Conservation (phyloP, 2,797 vertebrate species). For the Thaleichthys pacificus region DNA sequence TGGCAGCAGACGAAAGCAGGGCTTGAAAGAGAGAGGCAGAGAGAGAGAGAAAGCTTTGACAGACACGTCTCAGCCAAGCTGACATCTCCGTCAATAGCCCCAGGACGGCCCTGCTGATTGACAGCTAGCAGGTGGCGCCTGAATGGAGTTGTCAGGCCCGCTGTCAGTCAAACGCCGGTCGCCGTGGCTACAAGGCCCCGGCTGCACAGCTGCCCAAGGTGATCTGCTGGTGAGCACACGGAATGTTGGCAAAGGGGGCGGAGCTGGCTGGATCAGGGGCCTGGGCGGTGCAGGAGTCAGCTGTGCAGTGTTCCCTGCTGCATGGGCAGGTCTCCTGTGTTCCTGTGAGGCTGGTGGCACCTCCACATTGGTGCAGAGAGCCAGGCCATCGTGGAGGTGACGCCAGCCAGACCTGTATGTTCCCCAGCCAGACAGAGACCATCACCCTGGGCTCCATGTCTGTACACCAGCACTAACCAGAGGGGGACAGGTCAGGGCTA, state of each 20-base stretch:
- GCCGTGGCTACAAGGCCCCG: constrained; percentile 71
- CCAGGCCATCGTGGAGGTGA: too few relatives aligned
- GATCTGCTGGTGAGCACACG: constrained; percentile 74
- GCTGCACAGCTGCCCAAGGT: constrained; percentile 80
- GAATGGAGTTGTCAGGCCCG: constrained; percentile 84
- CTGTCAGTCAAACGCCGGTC: constrained; percentile 75
- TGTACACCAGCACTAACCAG: constrained; percentile 42
- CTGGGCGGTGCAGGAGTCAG: constrained; percentile 34
- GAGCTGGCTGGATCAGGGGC: constrained; percentile 40
- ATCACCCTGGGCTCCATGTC: constrained; percentile 21
- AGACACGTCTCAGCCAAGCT: constrained; percentile 80
- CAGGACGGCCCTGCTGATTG: constrained; percentile 77
- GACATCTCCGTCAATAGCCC: constrained; percentile 83
- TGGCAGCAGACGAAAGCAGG: constrained; percentile 46
- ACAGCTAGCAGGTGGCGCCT: constrained; percentile 88
- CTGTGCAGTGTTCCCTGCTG: constrained; percentile 7
- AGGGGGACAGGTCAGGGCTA: constrained; percentile 20
- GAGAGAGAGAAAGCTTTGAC: constrained; percentile 67
- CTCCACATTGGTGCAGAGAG: constrained; percentile 59
- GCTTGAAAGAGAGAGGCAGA: constrained; percentile 15
- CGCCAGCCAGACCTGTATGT: constrained; percentile 38
- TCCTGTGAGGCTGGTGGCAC: constrained; percentile 53
- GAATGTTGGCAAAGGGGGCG: constrained; percentile 53
- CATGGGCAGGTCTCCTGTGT: constrained; percentile 18
- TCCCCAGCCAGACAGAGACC: constrained; percentile 23